These are phyloP conservation scores for Lasioglossum villosulum DNA, from an alignment of 2,888 invertebrate genomes.

Conservation along the genomic window DNA sequence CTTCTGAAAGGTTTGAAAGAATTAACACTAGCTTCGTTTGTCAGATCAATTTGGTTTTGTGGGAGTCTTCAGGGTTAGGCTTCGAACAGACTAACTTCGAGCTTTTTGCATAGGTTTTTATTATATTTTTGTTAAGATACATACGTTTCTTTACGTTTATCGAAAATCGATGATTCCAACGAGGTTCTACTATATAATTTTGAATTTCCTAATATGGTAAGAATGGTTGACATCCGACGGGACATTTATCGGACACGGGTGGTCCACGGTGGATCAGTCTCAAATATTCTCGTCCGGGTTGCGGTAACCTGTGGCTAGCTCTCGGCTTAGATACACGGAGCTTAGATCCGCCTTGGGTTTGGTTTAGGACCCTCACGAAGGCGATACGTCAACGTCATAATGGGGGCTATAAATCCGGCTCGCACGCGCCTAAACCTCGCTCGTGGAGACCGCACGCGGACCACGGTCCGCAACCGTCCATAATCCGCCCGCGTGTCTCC, in stretches of 20 bases:
- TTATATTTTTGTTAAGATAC: not conserved
- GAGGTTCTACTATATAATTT: not conserved
- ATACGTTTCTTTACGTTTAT: not conserved
- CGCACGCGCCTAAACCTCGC: slow-evolving; percentile 76
- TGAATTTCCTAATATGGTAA: not conserved
- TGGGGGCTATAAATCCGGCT: slow-evolving; percentile 79
- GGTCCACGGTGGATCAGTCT: slow-evolving; percentile 72
- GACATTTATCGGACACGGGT: slow-evolving; percentile 72
- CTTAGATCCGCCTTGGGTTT: slow-evolving; percentile 75
- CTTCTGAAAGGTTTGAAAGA: too few species aligned
- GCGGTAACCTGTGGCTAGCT: slow-evolving; percentile 76
- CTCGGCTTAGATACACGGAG: slow-evolving; percentile 75
- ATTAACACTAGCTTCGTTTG: too few species aligned
- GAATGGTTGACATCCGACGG: slow-evolving; percentile 21
- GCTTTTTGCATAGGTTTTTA: not conserved
- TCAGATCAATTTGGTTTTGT: too few species aligned
- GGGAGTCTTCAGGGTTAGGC: too few species aligned
- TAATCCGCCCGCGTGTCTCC: slow-evolving; percentile 65
- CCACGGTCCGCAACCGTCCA: slow-evolving; percentile 67
- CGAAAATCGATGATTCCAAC: not conserved
- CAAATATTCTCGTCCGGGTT: slow-evolving; percentile 74
- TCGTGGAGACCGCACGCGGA: slow-evolving; percentile 69
- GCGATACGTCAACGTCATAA: slow-evolving; percentile 82
- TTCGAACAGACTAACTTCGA: too few species aligned
- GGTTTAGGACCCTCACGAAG: slow-evolving; percentile 75